Evolutionary conservation across 2,113 vertebrate species (phyloP).

Genomic region (Lipotes vexillifer): DNA sequence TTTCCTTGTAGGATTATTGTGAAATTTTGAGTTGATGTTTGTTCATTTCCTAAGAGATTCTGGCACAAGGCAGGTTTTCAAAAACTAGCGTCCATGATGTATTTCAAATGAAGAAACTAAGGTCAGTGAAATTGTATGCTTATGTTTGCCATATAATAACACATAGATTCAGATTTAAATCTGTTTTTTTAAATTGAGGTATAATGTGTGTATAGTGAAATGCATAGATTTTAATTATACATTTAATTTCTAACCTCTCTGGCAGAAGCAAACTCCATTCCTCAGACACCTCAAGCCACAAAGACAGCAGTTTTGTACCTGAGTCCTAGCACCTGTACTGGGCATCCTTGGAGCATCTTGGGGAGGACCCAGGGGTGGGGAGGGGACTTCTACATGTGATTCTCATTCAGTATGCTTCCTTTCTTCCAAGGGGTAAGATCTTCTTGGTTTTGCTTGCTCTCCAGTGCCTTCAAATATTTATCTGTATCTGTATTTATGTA

Average conservation of each 20-base stretch:
- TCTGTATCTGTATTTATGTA: no score
- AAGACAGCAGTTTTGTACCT: rapidly evolving
- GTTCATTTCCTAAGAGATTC: background rate
- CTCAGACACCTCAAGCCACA: no score
- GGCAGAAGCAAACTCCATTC: background rate
- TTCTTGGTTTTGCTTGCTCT: background rate
- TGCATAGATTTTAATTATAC: background rate
- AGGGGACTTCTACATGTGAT: background rate
- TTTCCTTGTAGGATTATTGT: rapidly evolving
- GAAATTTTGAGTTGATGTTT: rapidly evolving
- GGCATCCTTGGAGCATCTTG: background rate
- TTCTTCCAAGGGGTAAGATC: background rate
- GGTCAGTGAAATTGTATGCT: no score
- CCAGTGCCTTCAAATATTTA: background rate
- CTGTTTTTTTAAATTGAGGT: background rate
- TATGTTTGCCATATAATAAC: rapidly evolving
- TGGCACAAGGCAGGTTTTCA: no score
- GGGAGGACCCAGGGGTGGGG: background rate
- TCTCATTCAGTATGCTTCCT: background rate
- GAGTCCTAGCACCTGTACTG: no score
- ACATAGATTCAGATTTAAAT: no score
- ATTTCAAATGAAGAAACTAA: background rate
- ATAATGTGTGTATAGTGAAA: background rate
- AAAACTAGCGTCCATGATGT: rapidly evolving
- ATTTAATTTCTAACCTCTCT: background rate